Percentiles rank a stretch among this genome's conserved stretches.
Conservation (phyloP, 2,888 invertebrate genomes). For the Hypomecis punctinalis region DNA sequence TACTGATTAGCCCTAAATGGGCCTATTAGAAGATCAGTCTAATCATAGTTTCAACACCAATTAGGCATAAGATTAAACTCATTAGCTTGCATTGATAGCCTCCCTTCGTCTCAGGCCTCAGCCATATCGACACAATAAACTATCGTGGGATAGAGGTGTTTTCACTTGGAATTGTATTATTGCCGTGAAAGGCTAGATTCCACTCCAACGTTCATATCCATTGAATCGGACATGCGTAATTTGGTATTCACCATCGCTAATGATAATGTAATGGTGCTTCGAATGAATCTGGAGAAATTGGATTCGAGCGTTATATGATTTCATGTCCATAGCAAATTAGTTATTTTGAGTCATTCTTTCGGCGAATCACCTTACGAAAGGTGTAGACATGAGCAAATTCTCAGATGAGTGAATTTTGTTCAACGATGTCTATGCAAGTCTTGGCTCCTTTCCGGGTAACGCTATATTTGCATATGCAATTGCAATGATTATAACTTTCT, state of each 20-base stretch:
- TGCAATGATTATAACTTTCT: no score
- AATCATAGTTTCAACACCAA: not conserved
- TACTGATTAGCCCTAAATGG: not conserved
- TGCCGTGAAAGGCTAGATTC: constrained; percentile 42
- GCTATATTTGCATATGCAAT: no score
- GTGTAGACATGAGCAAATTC: not conserved
- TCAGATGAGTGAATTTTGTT: not conserved
- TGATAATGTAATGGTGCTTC: constrained; percentile 44
- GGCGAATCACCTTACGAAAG: not conserved
- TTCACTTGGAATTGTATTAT: constrained; percentile 48
- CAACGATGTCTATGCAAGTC: no score
- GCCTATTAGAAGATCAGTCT: not conserved
- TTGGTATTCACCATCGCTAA: constrained; percentile 44
- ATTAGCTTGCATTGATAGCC: constrained; percentile 31
- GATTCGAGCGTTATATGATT: constrained; percentile 2
- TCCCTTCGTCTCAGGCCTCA: constrained; percentile 33
- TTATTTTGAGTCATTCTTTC: not conserved
- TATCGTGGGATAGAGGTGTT: constrained; percentile 51
- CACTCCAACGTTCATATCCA: constrained; percentile 33
- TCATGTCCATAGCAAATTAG: not conserved
- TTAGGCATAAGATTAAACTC: not conserved
- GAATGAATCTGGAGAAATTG: constrained; percentile 39
- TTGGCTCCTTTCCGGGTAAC: no score
- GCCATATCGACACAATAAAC: constrained; percentile 40
- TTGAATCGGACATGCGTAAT: constrained; percentile 52